Evolutionary conservation across 2,113 vertebrate genomes (phyloP), one percentile per base, ranked within the genome.

Genomic region (Urocolius indicus): DNA sequence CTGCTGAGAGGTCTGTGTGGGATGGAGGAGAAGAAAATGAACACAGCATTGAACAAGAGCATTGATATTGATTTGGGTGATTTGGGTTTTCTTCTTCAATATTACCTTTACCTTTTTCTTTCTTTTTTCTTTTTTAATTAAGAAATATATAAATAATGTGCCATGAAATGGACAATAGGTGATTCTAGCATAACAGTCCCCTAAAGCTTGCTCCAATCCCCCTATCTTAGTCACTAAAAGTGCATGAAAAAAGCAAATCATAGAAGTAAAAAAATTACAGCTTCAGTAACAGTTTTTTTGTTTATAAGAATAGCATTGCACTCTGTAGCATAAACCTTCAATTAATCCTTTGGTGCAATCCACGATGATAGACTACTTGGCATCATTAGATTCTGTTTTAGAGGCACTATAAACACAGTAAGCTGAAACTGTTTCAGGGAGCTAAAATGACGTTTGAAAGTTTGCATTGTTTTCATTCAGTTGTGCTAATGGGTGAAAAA

Each of bases 331-430:
- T 81, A 97, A 97, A 92, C 91, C 90, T 89, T 84, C 82, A 96
- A 81, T 97, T 97, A 96, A 96, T 96, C 65, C 38, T 96, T 88
- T 90, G 59, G 90, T 92, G 71, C 75, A 95, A 54, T 84, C 93
- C 59, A 8, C 15, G 0, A 89, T 29, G 29, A 91, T 77, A 88
- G 86, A 89, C 75, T 67, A 29, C 62, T 75, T 94, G 92, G 71
- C 67, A 89, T 95, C 88, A 95, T 67, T 24, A 38, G 91, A 62
- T 94, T 92, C 78, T 95, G 22, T 38, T 97, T 96, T 77, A 91
- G 45, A 74, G 90, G 54, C 41, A 91, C 52, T 62, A 85, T 61
- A 81, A 81, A 78, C 63, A 87, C 30, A 84, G 58, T 63, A 51
- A 88, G 87, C 81, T 97, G 92, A 92, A 96, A 96, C 78, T 68